Percentiles rank a stretch among this genome's conserved stretches.
These are phyloP conservation scores for Laothoe populi DNA, from an alignment of 2,888 invertebrate species.

Conservation along the genomic window DNA sequence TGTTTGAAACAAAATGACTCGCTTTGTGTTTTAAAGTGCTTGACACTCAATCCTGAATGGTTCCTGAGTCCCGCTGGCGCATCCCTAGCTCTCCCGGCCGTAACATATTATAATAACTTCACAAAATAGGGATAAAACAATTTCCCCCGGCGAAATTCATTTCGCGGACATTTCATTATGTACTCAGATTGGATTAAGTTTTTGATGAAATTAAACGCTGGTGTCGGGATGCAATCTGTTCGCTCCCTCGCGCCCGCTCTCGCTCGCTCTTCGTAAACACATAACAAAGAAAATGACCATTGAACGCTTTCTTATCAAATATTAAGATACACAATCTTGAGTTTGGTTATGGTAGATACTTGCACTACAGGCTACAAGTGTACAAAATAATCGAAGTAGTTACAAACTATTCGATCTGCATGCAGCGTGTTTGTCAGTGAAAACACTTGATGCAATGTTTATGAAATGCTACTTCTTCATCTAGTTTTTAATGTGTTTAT, in stretches of 20 bases:
- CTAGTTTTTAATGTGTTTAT: no score
- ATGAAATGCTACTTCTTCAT: no score
- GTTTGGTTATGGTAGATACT: neutral
- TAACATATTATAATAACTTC: constrained; percentile 42
- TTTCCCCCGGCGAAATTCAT: constrained; percentile 36
- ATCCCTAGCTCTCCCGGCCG: constrained; percentile 2
- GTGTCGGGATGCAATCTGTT: constrained; percentile 21
- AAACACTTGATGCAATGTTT: no score
- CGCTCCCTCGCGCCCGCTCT: neutral
- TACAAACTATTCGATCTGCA: neutral
- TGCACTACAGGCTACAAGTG: no score
- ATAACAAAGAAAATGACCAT: constrained; percentile 30
- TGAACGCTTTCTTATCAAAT: constrained; percentile 28
- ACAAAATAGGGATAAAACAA: constrained; percentile 41
- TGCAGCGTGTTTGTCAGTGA: no score
- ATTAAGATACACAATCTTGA: constrained; percentile 24
- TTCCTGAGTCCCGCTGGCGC: neutral
- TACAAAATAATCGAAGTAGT: no score
- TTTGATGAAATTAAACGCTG: constrained; percentile 42
- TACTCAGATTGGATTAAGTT: constrained; percentile 44
- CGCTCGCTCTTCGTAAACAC: constrained; percentile 13
- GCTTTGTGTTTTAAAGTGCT: neutral
- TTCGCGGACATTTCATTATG: constrained; percentile 45
- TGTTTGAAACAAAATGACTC: no score
- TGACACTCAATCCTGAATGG: neutral